Evolutionary conservation across 2,888 invertebrate genomes (phyloP).

Genomic region (Steinernema hermaphroditum): DNA sequence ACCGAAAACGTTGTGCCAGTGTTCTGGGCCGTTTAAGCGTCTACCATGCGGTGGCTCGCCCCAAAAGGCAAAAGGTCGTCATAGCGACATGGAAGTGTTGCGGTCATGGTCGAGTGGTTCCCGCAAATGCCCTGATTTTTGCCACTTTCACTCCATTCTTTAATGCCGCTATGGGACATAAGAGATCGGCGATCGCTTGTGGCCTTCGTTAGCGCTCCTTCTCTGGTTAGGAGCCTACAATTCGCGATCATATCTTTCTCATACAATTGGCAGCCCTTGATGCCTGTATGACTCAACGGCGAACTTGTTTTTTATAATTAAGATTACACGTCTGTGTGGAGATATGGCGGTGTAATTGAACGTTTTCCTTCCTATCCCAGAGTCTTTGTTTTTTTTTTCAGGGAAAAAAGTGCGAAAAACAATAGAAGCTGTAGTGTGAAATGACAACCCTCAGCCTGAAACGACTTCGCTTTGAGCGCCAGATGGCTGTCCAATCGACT

Average conservation of each 20-base stretch:
- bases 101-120: neutral
- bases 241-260: too few species aligned
- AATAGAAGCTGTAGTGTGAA: neutral
- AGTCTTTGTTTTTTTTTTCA: neutral
- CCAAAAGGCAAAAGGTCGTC: conserved; percentile 4
- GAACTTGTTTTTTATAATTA: neutral
- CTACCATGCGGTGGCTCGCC: too few species aligned
- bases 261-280: too few species aligned
- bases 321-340: too few species aligned
- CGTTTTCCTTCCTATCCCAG: neutral
- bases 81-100: conserved; percentile 6
- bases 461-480: conserved; percentile 32
- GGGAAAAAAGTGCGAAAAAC: neutral
- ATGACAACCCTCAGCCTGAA: conserved; percentile 24
- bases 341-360: too few species aligned
- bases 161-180: neutral
- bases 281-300: neutral
- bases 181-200: conserved; percentile 1
- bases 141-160: neutral
- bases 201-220: neutral
- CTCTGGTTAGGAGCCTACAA: neutral
- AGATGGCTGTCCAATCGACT: conserved; percentile 31
- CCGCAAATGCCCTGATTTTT: neutral
- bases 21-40: too few species aligned
- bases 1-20: too few species aligned